Evolutionary conservation across 2,797 vertebrate species (phyloP).

Genomic region (Ispidina picta): DNA sequence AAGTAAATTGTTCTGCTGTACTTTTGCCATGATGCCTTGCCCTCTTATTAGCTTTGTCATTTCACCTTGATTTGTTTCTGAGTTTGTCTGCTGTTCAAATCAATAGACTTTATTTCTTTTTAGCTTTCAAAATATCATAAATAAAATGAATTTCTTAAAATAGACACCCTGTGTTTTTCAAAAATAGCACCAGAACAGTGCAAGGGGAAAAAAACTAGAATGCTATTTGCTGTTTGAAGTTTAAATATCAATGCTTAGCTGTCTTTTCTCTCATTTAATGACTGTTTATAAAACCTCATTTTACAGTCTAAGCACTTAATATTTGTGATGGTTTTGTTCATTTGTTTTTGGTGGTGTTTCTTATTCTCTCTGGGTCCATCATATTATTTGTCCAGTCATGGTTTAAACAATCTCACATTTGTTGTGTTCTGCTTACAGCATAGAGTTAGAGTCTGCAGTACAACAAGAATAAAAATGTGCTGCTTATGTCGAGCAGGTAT

Average conservation of each 20-base stretch:
- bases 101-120: background rate
- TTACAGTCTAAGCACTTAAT: background rate
- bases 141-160: background rate
- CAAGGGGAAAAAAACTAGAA: background rate
- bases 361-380: background rate
- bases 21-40: background rate
- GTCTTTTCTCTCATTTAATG: background rate
- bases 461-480: background rate
- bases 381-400: background rate
- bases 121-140: background rate
- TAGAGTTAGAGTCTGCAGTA: background rate
- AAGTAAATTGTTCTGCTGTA: background rate
- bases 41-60: background rate
- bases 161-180: background rate
- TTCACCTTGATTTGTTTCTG: conserved; percentile 4
- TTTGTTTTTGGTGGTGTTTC: background rate
- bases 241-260: background rate
- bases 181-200: background rate
- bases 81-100: conserved; percentile 24
- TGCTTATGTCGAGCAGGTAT: background rate
- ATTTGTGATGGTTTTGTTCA: background rate
- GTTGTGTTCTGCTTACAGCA: background rate
- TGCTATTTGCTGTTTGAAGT: background rate
- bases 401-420: background rate
- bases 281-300: background rate